These are phyloP conservation scores for Nematolebias whitei DNA, from an alignment of 2,113 vertebrate species.

Conservation along the genomic window DNA sequence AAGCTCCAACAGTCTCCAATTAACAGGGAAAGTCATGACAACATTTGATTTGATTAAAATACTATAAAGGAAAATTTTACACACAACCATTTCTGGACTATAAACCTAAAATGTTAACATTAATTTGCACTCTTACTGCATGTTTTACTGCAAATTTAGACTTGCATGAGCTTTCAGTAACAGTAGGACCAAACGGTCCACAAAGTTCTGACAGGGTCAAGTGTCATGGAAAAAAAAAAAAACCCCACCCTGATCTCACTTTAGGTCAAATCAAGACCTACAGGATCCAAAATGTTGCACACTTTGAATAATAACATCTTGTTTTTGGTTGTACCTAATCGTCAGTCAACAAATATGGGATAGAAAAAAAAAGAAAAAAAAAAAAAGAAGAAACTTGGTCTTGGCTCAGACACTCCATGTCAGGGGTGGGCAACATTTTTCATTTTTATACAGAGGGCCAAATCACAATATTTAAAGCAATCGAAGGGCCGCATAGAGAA, in stretches of 20 bases:
- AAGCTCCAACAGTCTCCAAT: conserved; percentile 13
- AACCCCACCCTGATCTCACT: conserved; percentile 16
- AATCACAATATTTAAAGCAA: too few species aligned
- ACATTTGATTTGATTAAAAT: not conserved
- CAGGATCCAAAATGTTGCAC: not conserved
- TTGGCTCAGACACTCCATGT: conserved; percentile 47
- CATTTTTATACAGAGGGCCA: too few species aligned
- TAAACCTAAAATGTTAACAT: not conserved
- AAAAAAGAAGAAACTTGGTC: conserved; percentile 1
- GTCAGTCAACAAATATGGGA: conserved; percentile 12
- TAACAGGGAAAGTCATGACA: not conserved
- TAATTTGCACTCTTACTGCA: not conserved
- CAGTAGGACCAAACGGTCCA: conserved; percentile 26
- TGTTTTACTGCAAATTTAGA: not conserved
- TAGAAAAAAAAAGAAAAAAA: conserved; percentile 10
- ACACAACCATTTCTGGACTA: not conserved
- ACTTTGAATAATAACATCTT: conserved; percentile 1
- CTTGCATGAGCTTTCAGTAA: conserved; percentile 26
- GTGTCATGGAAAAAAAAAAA: conserved; percentile 25
- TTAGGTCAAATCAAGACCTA: conserved; percentile 25
- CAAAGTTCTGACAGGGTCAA: too few species aligned
- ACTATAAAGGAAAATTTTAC: not conserved
- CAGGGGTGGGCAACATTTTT: too few species aligned
- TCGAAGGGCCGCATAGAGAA: too few species aligned
- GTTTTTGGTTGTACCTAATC: conserved; percentile 4